Base-by-base conservation (phyloP, 2,888 invertebrate species). In the Geophilus truncorum region DNA sequence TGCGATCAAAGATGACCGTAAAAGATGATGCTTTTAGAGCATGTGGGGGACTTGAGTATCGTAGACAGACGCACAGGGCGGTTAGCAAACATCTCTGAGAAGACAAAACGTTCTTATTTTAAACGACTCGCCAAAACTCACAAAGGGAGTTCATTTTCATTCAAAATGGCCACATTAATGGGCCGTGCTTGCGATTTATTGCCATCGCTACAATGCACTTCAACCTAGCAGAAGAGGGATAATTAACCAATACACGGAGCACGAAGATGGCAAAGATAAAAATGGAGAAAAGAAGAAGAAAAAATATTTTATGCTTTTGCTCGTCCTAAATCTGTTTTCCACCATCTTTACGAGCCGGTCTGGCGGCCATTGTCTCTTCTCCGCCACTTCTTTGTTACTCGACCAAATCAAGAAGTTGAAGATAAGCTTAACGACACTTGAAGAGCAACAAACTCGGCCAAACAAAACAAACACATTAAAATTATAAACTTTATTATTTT, bases 341-440 rank as follows among this genome's bases (percentile, higher is more conserved):
- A 70, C 25, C 70, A 70, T 70, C 70, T 70, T 70, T 70, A 70
- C 70, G 70, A 70, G 51, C 51, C 51, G 18, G 51, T 51, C 51
- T 70, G 70, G 23, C 70, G 70, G 70, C 70, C 70, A 70, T 70
- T 70, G 70, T 70, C 70, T 70, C 28, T 70, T 70, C 51, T 51
- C 18, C 18, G 51, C 51, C 51, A 51, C 18, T 70, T 28, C 70
- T 70, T 70, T 70, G 70, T 70, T 51, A 51, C 70, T 70, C 25
- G 28, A 23, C 70, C 25, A 70, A 70, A 70, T 70, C 70, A 28
- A 28, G 28, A 70, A 70, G 70, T 70, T 70, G 70, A 15, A 70
- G 70, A 70, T 70, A 70, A 70, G 70, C 28, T 70, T 70, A 70
- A 70, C 70, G 70, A 70, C 70, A 70, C 70, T 70, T 70, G 70